Evolutionary conservation across 1,140 invertebrate genomes (phyloP), one percentile per base, ranked within the genome.

Genomic region (Dreissena rostriformis): DNA sequence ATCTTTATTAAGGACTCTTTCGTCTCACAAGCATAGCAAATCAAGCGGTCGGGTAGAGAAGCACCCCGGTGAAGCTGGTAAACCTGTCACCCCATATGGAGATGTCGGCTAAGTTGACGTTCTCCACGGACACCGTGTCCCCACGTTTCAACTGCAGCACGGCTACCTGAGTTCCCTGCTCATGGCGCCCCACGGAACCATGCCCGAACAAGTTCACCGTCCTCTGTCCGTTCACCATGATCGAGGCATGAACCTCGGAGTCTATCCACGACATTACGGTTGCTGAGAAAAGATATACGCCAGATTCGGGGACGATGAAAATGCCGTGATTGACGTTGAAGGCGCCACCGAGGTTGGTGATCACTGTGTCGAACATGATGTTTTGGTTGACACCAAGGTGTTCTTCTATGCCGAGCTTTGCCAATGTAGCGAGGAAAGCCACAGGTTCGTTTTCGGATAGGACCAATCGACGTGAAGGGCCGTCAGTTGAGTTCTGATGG

Each of bases 121-220:
- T n/a, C n/a, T n/a, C n/a, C n/a, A n/a, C n/a, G n/a, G n/a, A n/a
- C n/a, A n/a, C n/a, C n/a, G 72, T 11, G 2, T 24, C 2, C 55
- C 4, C 11, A 74, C 19, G 12, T 57, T 57, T 22, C 52, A 57
- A 17, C 61, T 51, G 29, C 52, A 8, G 2, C 72, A n/a, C n/a
- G n/a, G n/a, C n/a, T n/a, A n/a, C n/a, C n/a, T n/a, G n/a, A n/a
- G n/a, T n/a, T n/a, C n/a, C 53, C 1, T 17, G 29, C 4, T 55
- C 72, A n/a, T 74, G 72, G 15, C 72, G 24, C 10, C 53, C 53
- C 55, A 57, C 72, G 28, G 72, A 57, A 4, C 72, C 72, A 12
- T 55, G 51, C 22, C 24, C 72, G 29, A 57, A 57, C n/a, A 74
- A 55, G 12, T 28, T 19, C 5, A 74, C 72, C 11, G 61, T 57